These are phyloP conservation scores for Sycophila texana DNA, from an alignment of 2,888 invertebrate species.

Conservation along the genomic window DNA sequence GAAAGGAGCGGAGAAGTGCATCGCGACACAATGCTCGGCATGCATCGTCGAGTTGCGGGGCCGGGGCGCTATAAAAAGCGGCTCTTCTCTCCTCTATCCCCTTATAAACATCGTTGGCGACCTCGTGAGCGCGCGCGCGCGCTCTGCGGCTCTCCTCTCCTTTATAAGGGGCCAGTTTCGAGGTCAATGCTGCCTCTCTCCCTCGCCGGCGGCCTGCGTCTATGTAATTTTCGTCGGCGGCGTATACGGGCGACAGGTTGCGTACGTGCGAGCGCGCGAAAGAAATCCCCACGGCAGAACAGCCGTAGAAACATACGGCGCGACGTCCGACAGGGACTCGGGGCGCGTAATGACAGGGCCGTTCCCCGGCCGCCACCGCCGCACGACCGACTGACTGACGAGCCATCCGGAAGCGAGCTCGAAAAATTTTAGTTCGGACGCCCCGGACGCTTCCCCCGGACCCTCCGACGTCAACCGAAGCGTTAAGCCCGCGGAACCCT, in stretches of 20 bases:
- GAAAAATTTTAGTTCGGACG: constrained; percentile 40
- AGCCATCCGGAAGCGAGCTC: constrained; percentile 14
- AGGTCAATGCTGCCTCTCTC: constrained; percentile 45
- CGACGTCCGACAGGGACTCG: constrained; percentile 60
- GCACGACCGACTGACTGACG: constrained; percentile 39
- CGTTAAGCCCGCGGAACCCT: neutral
- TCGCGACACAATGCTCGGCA: too few species aligned
- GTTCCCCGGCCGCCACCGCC: constrained; percentile 55
- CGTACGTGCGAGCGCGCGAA: constrained; percentile 12
- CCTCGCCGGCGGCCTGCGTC: neutral
- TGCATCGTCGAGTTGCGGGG: too few species aligned
- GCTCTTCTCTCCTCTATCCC: too few species aligned
- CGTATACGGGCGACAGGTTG: constrained; percentile 51
- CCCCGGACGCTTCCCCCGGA: too few species aligned
- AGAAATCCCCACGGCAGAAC: constrained; percentile 62
- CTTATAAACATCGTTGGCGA: neutral
- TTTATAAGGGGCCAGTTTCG: constrained; percentile 37
- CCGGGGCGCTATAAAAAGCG: too few species aligned
- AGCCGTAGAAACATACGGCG: constrained; percentile 73
- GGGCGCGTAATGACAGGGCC: constrained; percentile 70
- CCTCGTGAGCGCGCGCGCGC: constrained; percentile 6
- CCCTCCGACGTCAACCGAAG: neutral
- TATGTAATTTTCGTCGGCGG: constrained; percentile 42
- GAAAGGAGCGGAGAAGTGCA: too few species aligned
- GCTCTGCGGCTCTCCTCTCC: neutral